Evolutionary conservation across 1,140 invertebrate genomes (phyloP), one percentile per base, ranked within the genome.

Genomic region (Dreissena polymorpha): DNA sequence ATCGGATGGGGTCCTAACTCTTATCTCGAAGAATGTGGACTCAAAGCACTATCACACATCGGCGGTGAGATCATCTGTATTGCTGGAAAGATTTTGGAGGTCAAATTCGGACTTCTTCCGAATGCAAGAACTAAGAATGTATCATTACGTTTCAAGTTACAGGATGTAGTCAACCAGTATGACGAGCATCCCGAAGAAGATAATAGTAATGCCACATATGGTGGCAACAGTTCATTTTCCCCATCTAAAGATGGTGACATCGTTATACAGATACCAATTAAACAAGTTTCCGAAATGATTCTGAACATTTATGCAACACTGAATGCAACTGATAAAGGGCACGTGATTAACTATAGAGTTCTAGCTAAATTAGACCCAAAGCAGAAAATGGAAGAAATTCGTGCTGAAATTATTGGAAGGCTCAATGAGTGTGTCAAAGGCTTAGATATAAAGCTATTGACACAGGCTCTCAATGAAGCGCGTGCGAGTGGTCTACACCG

Each of bases 1-100:
- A 69, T 55, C 39, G 75, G 75, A 18, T 78, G 64, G 64, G 75
- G 75, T n/a, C 75, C 75, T 69, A 78, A 78, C 69, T n/a, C 64
- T 7, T 68, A 78, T 50, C 27, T 78, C 0, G 23, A 29, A 10
- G 57, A 55, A 78, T 78, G 75, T 78, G 75, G 75, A 21, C 39
- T 78, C 0, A 18, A 69, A 23, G 64, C 75, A 8, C 2, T 68
- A n/a, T 50, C 39, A 25, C 75, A 68, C 39, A 23, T 0, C 39
- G 55, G 16, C 14, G 75, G 75, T 12, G 63, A 55, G 39, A 50
- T 78, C n/a, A 68, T 55, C 55, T 78, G 75, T 29, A 55, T 50
- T 73, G 53, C 50, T 25, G 64, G 64, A 23, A 49, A 25, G 29
- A 3, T 50, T 25, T 49, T 78, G 10, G 25, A 69, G 7, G 27